Evolutionary conservation across 2,113 vertebrate species (phyloP).

Genomic region (Gallinago paraguaiae): DNA sequence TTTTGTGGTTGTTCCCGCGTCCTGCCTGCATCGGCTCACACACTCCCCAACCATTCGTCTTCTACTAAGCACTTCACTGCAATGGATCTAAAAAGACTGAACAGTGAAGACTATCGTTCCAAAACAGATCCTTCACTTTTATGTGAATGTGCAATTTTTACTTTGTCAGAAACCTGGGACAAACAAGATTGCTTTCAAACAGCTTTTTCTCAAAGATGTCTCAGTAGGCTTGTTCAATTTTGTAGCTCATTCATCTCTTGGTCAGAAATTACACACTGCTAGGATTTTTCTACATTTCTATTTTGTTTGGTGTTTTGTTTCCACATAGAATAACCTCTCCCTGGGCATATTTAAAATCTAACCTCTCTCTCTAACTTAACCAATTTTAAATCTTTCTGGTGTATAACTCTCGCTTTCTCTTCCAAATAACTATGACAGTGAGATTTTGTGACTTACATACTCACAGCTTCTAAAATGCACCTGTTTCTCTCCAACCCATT

Average conservation of each 20-base stretch:
- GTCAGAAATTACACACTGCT: not conserved
- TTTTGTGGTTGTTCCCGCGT: too few relatives aligned
- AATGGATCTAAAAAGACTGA: not conserved
- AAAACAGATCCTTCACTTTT: not conserved
- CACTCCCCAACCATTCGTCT: not conserved
- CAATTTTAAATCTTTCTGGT: not conserved
- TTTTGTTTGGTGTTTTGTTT: not conserved
- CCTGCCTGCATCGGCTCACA: too few relatives aligned
- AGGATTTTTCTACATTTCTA: not conserved
- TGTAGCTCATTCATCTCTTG: not conserved
- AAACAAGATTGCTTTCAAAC: not conserved
- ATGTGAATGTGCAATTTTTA: not conserved
- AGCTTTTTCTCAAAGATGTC: not conserved
- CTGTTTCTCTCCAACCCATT: not conserved
- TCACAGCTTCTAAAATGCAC: not conserved
- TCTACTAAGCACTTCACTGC: not conserved
- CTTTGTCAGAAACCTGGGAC: not conserved
- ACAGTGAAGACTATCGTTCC: not conserved
- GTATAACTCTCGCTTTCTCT: not conserved
- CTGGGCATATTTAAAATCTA: not conserved
- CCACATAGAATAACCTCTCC: not conserved
- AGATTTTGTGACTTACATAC: not conserved
- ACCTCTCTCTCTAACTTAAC: not conserved
- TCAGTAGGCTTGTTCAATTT: not conserved
- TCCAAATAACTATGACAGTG: not conserved